Base-by-base conservation (phyloP, 1,140 invertebrate genomes). In the Asobara japonica region DNA sequence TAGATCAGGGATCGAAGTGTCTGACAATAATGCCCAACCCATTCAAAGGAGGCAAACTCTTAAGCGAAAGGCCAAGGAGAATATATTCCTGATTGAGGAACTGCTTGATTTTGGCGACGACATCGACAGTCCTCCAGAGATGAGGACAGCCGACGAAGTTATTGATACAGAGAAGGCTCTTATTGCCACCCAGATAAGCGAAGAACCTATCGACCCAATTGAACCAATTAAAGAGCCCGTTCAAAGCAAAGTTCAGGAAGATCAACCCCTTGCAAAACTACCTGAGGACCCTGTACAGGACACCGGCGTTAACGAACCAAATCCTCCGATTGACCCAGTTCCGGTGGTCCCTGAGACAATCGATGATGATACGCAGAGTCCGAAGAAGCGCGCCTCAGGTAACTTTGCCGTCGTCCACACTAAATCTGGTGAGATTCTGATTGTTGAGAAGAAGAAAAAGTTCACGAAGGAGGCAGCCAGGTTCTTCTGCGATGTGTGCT, bases 391-490 rank as follows among this genome's bases (percentile, higher is more conserved):
- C 20, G 36, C 75, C 0, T 65, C 77, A 5, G 86, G 82, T 1
- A 86, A 87, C 38, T 87, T 86, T 41, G 80, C 83, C 0, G 79
- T 87, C 0, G 86, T 84, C 0, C 84, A 86, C 4, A 85, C 78
- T 2, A 87, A 87, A 45, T 81, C 80, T 3, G 85, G 85, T 0
- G 85, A 88, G 48, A 84, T 88, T 25, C 31, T 88, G 3, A 86
- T 87, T 3, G 82, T 87, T 0, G 86, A 87, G 29, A 88, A 87
- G 41, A 81, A 81, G 30, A 87, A 86, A 33, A 87, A 87, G 31
- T 56, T 88, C 3, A 87, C 86, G 1, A 87, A 88, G 56, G 86
- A 88, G 36, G 80, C 79, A 0, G 82, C 86, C 0, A 86, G 76
- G 29, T 88, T 87, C 41, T 88, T 86, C 73, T 88, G 86, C 16